These are phyloP conservation scores for Chironomus striatipennis DNA, from an alignment of 1,140 invertebrate genomes.

Conservation along the genomic window DNA sequence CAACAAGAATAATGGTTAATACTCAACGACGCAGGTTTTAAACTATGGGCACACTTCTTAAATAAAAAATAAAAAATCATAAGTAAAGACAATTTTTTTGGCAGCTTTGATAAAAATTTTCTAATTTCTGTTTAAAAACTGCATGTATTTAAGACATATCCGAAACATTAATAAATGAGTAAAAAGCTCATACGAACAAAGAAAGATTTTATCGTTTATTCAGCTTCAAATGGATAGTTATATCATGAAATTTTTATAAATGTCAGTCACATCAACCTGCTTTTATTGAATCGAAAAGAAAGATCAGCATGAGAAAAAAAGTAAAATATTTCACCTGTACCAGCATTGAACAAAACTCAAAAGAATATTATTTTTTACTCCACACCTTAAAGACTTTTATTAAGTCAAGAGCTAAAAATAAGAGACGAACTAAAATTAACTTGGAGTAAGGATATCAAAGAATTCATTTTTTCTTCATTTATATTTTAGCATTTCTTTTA, in stretches of 20 bases:
- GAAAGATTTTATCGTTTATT: too few species aligned
- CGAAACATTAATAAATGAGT: not conserved
- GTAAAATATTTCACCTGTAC: slow-evolving; percentile 11
- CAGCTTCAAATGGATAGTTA: too few species aligned
- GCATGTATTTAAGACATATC: not conserved
- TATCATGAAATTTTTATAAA: not conserved
- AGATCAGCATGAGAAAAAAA: not conserved
- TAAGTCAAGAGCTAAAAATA: not conserved
- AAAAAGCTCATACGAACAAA: not conserved
- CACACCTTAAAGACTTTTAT: too few species aligned
- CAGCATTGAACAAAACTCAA: not conserved
- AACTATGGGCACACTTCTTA: too few species aligned
- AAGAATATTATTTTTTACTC: not conserved
- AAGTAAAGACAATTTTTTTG: too few species aligned
- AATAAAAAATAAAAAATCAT: too few species aligned
- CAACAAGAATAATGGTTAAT: too few species aligned
- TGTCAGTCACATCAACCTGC: slow-evolving; percentile 5
- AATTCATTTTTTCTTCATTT: too few species aligned
- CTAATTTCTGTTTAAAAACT: not conserved
- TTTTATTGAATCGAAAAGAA: not conserved
- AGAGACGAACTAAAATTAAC: too few species aligned
- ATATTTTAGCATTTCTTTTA: too few species aligned
- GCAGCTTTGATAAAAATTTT: slow-evolving; percentile 6
- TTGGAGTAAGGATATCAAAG: too few species aligned
- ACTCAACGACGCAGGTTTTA: too few species aligned